Evolutionary conservation across 1,140 invertebrate species (phyloP).

Genomic region (silkworm (Bombyx mori)): DNA sequence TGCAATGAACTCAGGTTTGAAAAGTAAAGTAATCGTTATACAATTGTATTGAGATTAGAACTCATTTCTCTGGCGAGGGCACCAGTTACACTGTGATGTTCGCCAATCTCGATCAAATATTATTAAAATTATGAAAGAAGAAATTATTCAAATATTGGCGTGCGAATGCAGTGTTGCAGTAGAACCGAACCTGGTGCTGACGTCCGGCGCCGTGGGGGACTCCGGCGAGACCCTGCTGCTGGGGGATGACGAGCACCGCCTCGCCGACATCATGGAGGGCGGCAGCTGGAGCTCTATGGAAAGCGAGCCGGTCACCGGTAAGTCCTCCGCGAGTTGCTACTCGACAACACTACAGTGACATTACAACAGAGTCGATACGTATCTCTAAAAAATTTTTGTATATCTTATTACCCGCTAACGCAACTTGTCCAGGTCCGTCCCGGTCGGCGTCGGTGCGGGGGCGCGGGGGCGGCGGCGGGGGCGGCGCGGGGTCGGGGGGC

Average conservation of each 20-base stretch:
- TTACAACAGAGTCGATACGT: background rate
- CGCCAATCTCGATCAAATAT: too few species aligned
- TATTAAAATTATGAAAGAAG: too few species aligned
- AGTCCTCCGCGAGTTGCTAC: background rate
- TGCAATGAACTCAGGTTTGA: too few species aligned
- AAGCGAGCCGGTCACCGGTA: constrained; percentile 69
- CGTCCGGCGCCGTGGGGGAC: constrained; percentile 35
- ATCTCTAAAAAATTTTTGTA: background rate
- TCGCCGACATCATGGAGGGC: constrained; percentile 61
- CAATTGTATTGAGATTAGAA: too few species aligned
- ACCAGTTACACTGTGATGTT: too few species aligned
- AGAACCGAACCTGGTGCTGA: constrained; percentile 28
- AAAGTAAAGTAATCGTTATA: too few species aligned
- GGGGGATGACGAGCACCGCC: constrained; percentile 46
- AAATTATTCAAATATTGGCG: too few species aligned
- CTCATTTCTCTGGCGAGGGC: too few species aligned
- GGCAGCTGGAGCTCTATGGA: constrained; percentile 66
- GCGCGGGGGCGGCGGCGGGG: constrained; percentile 51
- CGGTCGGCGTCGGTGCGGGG: constrained; percentile 82
- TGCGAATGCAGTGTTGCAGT: constrained; percentile 3
- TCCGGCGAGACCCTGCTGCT: constrained; percentile 58
- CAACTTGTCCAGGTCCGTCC: constrained; percentile 74
- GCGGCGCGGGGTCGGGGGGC: constrained; percentile 6
- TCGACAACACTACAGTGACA: background rate
- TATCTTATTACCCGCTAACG: background rate